Evolutionary conservation across 2,888 invertebrate genomes (phyloP).

Genomic region (Pterobdella sp.): DNA sequence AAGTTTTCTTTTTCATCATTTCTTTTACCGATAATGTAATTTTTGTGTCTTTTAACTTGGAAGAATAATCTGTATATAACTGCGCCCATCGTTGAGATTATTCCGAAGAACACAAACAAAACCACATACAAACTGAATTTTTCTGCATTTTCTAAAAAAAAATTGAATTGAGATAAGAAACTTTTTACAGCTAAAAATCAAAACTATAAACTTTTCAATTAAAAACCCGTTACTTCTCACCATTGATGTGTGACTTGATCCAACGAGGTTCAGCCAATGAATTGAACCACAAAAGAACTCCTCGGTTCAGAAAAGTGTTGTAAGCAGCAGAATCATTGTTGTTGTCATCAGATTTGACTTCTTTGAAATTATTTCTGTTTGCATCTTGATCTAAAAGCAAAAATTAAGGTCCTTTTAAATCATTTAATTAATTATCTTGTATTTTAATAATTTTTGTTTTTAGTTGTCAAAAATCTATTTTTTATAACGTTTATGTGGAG

Average conservation of each 20-base stretch:
- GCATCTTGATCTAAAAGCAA: neutral
- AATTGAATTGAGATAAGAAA: too few species aligned
- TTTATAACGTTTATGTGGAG: too few species aligned
- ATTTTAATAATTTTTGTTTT: too few species aligned
- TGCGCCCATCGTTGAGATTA: conserved; percentile 32
- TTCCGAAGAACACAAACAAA: conserved; percentile 32
- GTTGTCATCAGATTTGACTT: neutral
- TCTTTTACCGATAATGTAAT: conserved; percentile 7
- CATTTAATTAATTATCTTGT: too few species aligned
- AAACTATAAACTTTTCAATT: neutral
- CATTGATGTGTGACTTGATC: conserved; percentile 13
- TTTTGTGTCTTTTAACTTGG: conserved; percentile 5
- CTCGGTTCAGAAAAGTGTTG: conserved; percentile 4
- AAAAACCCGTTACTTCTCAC: neutral
- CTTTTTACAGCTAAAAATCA: neutral
- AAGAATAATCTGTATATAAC: conserved; percentile 32
- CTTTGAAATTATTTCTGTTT: neutral
- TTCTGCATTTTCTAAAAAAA: conserved; percentile 33
- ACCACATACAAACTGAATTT: conserved; percentile 35
- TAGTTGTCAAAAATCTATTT: too few species aligned
- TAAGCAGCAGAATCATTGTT: neutral
- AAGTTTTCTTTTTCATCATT: neutral
- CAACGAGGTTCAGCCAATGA: conserved; percentile 11
- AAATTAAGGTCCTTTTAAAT: too few species aligned
- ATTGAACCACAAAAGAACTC: conserved; percentile 1